These are phyloP conservation scores for Pangasius djambal DNA, from an alignment of 2,797 vertebrate species.

Conservation along the genomic window DNA sequence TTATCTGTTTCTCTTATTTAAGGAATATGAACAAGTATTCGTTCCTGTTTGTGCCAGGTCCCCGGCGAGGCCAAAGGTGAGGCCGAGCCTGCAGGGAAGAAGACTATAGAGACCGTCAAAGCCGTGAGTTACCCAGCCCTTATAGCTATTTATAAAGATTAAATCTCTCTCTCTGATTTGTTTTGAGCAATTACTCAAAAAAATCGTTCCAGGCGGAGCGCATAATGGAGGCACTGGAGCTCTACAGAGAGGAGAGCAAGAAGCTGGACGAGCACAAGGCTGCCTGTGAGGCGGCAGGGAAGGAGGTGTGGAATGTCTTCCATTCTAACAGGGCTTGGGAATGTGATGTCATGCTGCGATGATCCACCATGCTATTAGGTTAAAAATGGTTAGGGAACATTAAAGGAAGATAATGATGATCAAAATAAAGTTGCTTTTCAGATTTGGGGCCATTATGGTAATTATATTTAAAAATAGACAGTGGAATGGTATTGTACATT, in stretches of 20 bases:
- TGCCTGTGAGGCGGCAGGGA: constrained; percentile 84
- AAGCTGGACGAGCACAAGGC: constrained; percentile 85
- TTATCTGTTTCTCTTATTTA: neutral
- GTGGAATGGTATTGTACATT: neutral
- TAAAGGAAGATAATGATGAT: neutral
- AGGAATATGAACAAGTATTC: neutral
- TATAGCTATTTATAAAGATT: neutral
- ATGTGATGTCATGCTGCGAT: neutral
- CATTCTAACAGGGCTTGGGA: neutral
- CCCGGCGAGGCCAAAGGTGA: constrained; percentile 90
- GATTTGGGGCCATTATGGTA: neutral
- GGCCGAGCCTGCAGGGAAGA: constrained; percentile 87
- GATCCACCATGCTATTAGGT: neutral
- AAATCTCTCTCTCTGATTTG: neutral
- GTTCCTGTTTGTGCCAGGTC: constrained; percentile 75
- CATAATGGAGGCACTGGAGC: constrained; percentile 95
- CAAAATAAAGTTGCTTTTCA: neutral
- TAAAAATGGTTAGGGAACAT: neutral
- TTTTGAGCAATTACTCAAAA: neutral
- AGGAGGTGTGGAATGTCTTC: constrained; percentile 72
- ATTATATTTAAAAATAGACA: neutral
- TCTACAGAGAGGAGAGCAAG: constrained; percentile 85
- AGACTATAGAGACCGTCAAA: constrained; percentile 94
- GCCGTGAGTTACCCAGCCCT: constrained; percentile 80
- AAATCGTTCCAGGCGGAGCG: constrained; percentile 82